Evolutionary conservation across 2,113 vertebrate species (phyloP).

Genomic region (Peucedramus taeniatus): DNA sequence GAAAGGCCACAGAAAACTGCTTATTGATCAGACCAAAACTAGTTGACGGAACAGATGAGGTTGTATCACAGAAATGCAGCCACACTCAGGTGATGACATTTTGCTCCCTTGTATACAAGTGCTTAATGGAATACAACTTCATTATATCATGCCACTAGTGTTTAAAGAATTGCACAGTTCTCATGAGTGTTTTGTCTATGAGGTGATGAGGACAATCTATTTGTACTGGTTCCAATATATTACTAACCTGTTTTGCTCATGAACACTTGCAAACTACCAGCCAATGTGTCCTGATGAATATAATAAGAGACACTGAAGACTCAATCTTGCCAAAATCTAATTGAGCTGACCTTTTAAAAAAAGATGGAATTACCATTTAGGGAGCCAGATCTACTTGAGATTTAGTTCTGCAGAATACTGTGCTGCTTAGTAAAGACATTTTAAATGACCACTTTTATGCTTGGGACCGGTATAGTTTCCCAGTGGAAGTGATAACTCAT

Average conservation of each 20-base stretch:
- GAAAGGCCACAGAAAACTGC: slow-evolving; percentile 97
- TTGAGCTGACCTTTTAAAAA: slow-evolving; percentile 67
- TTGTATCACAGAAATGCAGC: slow-evolving; percentile 79
- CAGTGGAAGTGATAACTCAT: slow-evolving; percentile 42
- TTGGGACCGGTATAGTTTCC: background rate
- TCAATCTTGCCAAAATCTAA: slow-evolving; percentile 73
- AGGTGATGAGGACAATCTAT: slow-evolving; percentile 75
- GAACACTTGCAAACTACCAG: slow-evolving; percentile 79
- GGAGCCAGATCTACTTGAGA: background rate
- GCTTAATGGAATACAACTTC: slow-evolving; percentile 95
- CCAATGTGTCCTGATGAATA: slow-evolving; percentile 68
- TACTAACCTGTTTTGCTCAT: slow-evolving; percentile 64
- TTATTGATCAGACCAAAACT: slow-evolving; percentile 96
- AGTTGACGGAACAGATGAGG: slow-evolving; percentile 95
- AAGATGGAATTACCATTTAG: slow-evolving; percentile 61
- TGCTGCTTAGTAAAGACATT: slow-evolving; percentile 48
- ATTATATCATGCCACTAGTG: slow-evolving; percentile 89
- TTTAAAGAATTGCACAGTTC: slow-evolving; percentile 74
- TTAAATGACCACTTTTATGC: slow-evolving; percentile 41
- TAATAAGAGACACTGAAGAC: slow-evolving; percentile 62
- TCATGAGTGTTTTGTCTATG: slow-evolving; percentile 75
- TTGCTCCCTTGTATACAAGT: slow-evolving; percentile 67
- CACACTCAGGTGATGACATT: slow-evolving; percentile 82
- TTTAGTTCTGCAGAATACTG: slow-evolving; percentile 47
- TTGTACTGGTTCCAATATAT: slow-evolving; percentile 77